Conservation (phyloP, 2,113 vertebrate species). For the Corydoras maculifer region DNA sequence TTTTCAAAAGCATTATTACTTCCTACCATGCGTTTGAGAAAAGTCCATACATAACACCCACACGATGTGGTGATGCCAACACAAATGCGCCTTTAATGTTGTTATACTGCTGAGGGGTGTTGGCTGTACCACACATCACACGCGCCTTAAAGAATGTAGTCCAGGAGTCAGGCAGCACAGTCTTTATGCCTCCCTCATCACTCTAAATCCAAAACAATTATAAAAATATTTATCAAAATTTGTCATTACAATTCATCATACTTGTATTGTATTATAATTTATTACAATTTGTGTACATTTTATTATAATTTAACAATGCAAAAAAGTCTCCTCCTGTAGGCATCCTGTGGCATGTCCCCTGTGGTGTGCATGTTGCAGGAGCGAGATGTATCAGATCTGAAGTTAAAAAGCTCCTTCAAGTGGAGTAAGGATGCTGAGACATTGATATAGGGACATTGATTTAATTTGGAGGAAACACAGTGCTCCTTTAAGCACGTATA, state of each 20-base stretch:
- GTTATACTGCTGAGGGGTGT: constrained; percentile 69
- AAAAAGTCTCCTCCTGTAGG: too few relatives aligned
- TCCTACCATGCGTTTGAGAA: constrained; percentile 72
- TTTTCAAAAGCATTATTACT: neutral
- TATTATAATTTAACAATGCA: too few relatives aligned
- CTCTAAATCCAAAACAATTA: constrained; percentile 48
- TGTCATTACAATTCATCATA: neutral
- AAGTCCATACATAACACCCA: constrained; percentile 67
- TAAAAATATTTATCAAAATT: neutral
- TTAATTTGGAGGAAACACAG: too few relatives aligned
- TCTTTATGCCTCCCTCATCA: constrained; percentile 65
- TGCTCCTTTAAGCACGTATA: too few relatives aligned
- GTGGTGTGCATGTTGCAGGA: too few relatives aligned
- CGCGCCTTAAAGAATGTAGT: constrained; percentile 73
- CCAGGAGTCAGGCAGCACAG: constrained; percentile 63
- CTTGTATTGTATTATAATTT: neutral
- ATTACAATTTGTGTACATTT: too few relatives aligned
- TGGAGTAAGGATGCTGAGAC: too few relatives aligned
- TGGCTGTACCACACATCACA: constrained; percentile 66
- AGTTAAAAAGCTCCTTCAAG: too few relatives aligned
- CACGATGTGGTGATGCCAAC: constrained; percentile 58
- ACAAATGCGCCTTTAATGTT: constrained; percentile 66
- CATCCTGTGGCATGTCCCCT: too few relatives aligned
- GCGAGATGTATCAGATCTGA: too few relatives aligned
- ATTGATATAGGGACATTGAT: too few relatives aligned